A percentile compares a stretch with the other conserved stretches of the same genome.
These are phyloP conservation scores for Drepanosiphum platanoidis DNA, from an alignment of 2,888 invertebrate species.

Conservation along the genomic window DNA sequence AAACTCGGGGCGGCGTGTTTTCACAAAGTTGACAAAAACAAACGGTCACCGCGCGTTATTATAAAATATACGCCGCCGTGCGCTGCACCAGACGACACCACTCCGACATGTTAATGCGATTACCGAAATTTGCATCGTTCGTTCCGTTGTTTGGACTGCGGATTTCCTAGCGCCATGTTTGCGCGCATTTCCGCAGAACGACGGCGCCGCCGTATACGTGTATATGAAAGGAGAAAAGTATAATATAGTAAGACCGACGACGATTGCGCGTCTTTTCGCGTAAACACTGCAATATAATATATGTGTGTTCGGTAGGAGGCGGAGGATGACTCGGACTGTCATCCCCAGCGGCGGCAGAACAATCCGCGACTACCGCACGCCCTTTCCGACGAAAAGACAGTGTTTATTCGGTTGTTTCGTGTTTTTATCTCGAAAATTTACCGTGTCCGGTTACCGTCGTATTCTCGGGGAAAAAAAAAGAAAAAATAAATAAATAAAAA, in stretches of 20 bases:
- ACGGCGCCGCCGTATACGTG: too few relatives aligned
- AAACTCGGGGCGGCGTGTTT: constrained; percentile 7
- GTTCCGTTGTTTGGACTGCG: constrained; percentile 47
- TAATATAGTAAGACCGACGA: too few relatives aligned
- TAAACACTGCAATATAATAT: too few relatives aligned
- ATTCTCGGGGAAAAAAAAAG: too few relatives aligned
- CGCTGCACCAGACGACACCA: not conserved
- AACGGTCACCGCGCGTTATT: constrained; percentile 35
- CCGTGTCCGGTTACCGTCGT: not conserved
- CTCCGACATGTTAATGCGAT: constrained; percentile 36
- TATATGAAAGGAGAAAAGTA: too few relatives aligned
- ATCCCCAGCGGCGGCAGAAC: not conserved
- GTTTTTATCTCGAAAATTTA: not conserved
- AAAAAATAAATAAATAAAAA: not conserved
- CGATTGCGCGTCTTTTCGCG: too few relatives aligned
- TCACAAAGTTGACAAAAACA: constrained; percentile 34
- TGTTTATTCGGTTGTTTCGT: not conserved
- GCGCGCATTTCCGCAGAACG: not conserved
- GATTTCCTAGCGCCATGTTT: constrained; percentile 35
- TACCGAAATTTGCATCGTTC: constrained; percentile 49
- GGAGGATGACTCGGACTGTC: not conserved
- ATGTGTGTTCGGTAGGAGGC: too few relatives aligned
- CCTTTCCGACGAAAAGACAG: not conserved
- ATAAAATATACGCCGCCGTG: not conserved
- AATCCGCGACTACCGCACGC: not conserved